Evolutionary conservation across 2,113 vertebrate genomes (phyloP), one percentile per base, ranked within the genome.

Genomic region (Meleagris gallopavo): DNA sequence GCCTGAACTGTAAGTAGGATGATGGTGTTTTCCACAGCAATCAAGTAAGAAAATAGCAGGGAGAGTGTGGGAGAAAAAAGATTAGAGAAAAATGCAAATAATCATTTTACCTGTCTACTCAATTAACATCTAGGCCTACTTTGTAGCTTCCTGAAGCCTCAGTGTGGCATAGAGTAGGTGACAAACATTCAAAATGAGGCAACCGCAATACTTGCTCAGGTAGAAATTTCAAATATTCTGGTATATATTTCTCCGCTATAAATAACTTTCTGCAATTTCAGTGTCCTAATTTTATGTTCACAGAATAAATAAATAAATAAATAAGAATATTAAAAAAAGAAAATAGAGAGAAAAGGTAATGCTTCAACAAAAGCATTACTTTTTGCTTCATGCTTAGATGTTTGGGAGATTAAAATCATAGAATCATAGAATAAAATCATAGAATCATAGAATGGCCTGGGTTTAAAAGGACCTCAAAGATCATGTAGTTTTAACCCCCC

Each of bases 21-120:
- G 73, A 93, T 90, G 83, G 77, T 96, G 80, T 95, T 96, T 96
- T 96, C 86, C 88, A 82, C 90, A 86, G 77, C 81, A 82, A 86
- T 95, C 88, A 96, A 80, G 45, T 54, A 81, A 83, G 54, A 92
- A 86, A 78, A 46, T 88, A 75, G 20, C 83, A 88, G 40, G 40
- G 13, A 92, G 86, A 27, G 46, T 84, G 94, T 94, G 80, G 90
- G 90, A 92, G 95, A 92, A 83, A 94, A 94, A 95, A 96, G 90
- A 96, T 95, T 94, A 96, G 94, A 96, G 88, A 81, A 96, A 93
- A 94, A 96, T 96, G 92, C 62, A 95, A 96, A 96, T 92, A 90
- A 79, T 91, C 19, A 92, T 84, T 92, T 94, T 92, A 46, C 57
- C 83, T 96, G 95, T 95, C 96, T 96, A 55, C 88, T 91, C 88